Base-by-base conservation (phyloP, 2,888 invertebrate genomes). In the Ariolimax columbianus region DNA sequence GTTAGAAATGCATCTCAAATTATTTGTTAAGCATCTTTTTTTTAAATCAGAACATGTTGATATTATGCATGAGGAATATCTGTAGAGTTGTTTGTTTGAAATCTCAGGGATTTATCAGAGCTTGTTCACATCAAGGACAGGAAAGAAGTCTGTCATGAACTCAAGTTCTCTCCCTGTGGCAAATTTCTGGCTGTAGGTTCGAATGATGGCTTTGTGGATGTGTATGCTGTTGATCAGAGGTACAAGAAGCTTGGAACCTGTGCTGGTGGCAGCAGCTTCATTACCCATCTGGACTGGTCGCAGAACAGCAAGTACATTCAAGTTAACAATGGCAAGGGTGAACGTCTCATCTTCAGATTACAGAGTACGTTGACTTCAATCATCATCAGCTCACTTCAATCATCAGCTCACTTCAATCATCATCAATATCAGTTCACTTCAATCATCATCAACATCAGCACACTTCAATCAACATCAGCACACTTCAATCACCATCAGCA, bases 261-360 rank as follows among this genome's bases (percentile, higher is more conserved):
- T 86, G 88, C 91, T 2, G 94, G 94, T 3, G 93, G 90, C 87
- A 94, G 94, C n/a, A 94, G 94, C 88, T 94, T 94, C 89, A 94
- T 95, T 87, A 94, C 94, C 0, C 94, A 94, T 88, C 84, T 95
- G n/a, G 95, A 95, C 89, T 95, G 95, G 95, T 94, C 94, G 0
- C 91, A 91, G 72, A 93, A 94, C 88, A 93, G 93, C 88, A 92
- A 92, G 85, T 93, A 93, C 87, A 89, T 95, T 51, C 94, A 94
- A 89, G 94, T 94, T 68, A 94, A 94, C 90, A 94, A 93, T 88
- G 94, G 94, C 4, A 94, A 94, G 47, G 93, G 93, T 4, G 93
- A 94, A 86, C 88, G 93, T 75, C 92, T 94, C 26, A 91, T 94
- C 86, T 94, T 92, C 87, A 93, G 92, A 86, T 92, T 93, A 87